Evolutionary conservation across 1,140 invertebrate species (phyloP).

Genomic region (Anoplolepis gracilipes): DNA sequence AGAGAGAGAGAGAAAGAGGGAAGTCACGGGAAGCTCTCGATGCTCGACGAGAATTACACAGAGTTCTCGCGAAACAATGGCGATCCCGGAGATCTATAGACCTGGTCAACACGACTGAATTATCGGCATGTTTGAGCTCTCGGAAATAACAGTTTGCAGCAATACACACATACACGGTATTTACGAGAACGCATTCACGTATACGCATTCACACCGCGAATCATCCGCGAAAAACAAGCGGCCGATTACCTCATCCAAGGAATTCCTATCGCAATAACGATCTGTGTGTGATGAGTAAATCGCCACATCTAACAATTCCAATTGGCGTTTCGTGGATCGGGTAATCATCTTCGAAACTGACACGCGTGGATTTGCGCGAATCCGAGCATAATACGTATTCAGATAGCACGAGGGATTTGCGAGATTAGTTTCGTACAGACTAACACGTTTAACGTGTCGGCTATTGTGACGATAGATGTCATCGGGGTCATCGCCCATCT

Average conservation of each 20-base stretch:
- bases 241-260: slow-evolving; percentile 58
- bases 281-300: slow-evolving; percentile 33
- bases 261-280: slow-evolving; percentile 52
- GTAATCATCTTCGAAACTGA: slow-evolving; percentile 65
- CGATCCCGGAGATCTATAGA: slow-evolving; percentile 45
- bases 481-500: slow-evolving; percentile 10
- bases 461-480: slow-evolving; percentile 36
- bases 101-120: slow-evolving; percentile 46
- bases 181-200: not conserved
- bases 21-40: slow-evolving; percentile 3
- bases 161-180: not conserved
- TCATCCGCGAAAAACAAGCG: slow-evolving; percentile 59
- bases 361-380: not conserved
- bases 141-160: slow-evolving; percentile 2
- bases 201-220: not conserved
- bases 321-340: slow-evolving; percentile 60
- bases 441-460: not conserved
- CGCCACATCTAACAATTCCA: slow-evolving; percentile 63
- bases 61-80: slow-evolving; percentile 58
- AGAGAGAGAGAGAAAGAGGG: not conserved
- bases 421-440: not conserved
- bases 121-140: slow-evolving; percentile 38
- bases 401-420: not conserved
- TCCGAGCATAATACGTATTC: not conserved
- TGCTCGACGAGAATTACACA: slow-evolving; percentile 60